These are phyloP conservation scores for Sinocyclocheilus grahami DNA, from an alignment of 2,113 vertebrate genomes.

Conservation along the genomic window DNA sequence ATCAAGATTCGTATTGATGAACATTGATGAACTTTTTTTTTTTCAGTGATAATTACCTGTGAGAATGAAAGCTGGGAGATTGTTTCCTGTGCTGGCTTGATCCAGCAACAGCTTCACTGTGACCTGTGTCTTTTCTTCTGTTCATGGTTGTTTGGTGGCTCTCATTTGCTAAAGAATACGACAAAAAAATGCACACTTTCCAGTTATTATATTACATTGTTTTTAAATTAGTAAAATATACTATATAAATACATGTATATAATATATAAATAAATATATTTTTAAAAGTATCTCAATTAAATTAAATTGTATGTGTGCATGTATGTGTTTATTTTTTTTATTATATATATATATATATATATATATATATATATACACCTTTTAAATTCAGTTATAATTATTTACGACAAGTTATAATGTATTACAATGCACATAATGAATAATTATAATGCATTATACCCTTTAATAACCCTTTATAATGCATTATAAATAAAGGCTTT, in stretches of 20 bases:
- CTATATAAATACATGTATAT: not conserved
- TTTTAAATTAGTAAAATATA: not conserved
- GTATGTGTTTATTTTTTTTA: no score
- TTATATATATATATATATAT: no score
- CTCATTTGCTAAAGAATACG: slow-evolving; percentile 25
- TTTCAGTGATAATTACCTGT: slow-evolving; percentile 37
- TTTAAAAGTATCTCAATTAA: not conserved
- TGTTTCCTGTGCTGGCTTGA: slow-evolving; percentile 14
- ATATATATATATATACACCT: no score
- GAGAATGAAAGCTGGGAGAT: slow-evolving; percentile 4
- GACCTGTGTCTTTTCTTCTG: slow-evolving; percentile 15
- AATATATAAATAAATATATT: no score
- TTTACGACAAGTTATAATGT: no score
- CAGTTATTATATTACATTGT: not conserved
- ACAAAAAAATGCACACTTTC: not conserved
- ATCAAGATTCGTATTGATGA: not conserved
- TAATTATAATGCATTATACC: no score
- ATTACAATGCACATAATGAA: no score
- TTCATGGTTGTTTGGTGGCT: slow-evolving; percentile 18
- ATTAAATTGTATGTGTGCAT: no score
- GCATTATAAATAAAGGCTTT: no score
- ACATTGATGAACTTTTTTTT: not conserved
- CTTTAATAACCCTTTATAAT: no score
- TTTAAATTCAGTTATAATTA: no score
- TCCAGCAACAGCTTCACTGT: not conserved